Evolutionary conservation across 2,113 vertebrate genomes (phyloP).

Genomic region (Halcyon malimbica): DNA sequence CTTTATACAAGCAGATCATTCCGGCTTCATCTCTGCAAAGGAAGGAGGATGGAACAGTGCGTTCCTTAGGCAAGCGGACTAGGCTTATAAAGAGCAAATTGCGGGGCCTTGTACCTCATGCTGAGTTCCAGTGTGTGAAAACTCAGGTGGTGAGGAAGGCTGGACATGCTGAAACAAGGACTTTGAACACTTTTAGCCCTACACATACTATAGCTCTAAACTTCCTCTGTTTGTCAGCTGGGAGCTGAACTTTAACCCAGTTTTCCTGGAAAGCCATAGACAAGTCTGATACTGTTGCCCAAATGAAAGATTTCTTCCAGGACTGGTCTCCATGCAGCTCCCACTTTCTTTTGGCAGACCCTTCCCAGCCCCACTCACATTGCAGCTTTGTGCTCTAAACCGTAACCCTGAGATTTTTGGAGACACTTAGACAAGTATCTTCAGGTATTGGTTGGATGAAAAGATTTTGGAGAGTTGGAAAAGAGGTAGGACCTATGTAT

Average conservation of each 20-base stretch:
- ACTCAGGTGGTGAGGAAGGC: neutral
- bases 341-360: neutral
- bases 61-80: neutral
- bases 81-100: neutral
- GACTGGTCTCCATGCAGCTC: neutral
- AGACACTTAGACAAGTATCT: fast-evolving
- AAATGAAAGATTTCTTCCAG: neutral
- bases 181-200: neutral
- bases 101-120: neutral
- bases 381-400: neutral
- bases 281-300: neutral
- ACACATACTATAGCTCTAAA: neutral
- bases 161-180: neutral
- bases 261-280: neutral
- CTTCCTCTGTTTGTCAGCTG: neutral
- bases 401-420: neutral
- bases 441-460: neutral
- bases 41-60: neutral
- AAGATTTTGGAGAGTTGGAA: neutral
- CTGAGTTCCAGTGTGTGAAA: neutral
- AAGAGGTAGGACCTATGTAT: neutral
- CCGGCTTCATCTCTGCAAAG: neutral
- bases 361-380: neutral
- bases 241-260: neutral
- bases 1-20: fast-evolving